phyloP scores from a whole-genome alignment of 1,140 invertebrate genomes.

The Hestina assimilis region DNA sequence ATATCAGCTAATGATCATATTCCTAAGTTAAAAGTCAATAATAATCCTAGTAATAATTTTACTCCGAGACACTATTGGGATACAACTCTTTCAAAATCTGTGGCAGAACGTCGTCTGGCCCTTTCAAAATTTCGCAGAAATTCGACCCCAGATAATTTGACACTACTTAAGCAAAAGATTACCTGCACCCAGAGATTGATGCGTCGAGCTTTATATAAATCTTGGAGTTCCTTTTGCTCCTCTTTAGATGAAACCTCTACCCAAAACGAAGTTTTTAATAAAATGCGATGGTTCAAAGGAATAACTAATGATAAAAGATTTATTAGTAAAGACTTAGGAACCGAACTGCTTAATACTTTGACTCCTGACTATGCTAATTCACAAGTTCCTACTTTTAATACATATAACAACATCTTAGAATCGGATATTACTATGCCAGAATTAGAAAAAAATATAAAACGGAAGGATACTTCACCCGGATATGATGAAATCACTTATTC shows the following conservation, averaged over 20 bases:
- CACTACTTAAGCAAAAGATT: slow-evolving; percentile 23
- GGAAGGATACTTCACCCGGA: slow-evolving; percentile 29
- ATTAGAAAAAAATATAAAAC: slow-evolving; percentile 22
- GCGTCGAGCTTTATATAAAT: neutral
- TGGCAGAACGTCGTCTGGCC: too few species aligned
- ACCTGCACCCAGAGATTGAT: slow-evolving; percentile 5
- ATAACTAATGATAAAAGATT: neutral
- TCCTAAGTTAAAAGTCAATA: too few species aligned
- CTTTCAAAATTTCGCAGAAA: too few species aligned
- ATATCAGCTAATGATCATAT: too few species aligned
- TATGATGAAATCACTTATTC: slow-evolving; percentile 23
- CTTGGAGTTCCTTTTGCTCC: slow-evolving; percentile 6
- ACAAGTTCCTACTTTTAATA: neutral
- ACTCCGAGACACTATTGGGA: too few species aligned
- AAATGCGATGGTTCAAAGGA: slow-evolving; percentile 21
- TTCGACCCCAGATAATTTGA: slow-evolving; percentile 38
- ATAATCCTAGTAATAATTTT: too few species aligned
- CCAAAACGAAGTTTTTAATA: neutral
- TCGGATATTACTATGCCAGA: slow-evolving; percentile 11
- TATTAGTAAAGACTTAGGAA: neutral
- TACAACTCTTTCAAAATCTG: too few species aligned
- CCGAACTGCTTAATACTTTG: neutral
- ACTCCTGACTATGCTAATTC: slow-evolving; percentile 9
- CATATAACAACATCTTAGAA: neutral
- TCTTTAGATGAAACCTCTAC: neutral